Evolutionary conservation across 2,113 vertebrate genomes (phyloP).

Genomic region (Motacilla tschutschensis): DNA sequence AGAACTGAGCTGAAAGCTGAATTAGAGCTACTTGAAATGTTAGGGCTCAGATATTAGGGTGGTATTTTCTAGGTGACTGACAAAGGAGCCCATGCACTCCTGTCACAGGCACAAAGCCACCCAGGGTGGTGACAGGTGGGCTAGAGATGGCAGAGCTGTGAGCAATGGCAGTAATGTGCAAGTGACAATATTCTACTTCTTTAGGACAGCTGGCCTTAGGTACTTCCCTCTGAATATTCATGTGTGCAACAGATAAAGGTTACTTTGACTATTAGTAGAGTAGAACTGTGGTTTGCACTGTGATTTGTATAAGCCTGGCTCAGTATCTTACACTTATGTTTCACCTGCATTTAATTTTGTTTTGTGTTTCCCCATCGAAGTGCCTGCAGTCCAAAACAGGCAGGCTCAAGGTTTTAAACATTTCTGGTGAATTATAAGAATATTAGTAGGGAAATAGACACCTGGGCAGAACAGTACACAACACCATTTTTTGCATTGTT

Average conservation of each 20-base stretch:
- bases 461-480: not conserved
- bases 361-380: not conserved
- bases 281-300: not conserved
- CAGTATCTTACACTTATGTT: not conserved
- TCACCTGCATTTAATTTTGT: not conserved
- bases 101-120: not conserved
- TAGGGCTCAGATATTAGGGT: not conserved
- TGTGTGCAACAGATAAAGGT: not conserved
- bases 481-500: not conserved
- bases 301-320: not conserved
- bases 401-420: not conserved
- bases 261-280: not conserved
- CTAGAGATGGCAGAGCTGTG: not conserved
- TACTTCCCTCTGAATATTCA: not conserved
- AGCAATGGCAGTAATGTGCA: not conserved
- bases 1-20: constrained; percentile 8
- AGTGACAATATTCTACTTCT: not conserved
- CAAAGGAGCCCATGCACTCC: not conserved
- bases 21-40: constrained; percentile 10
- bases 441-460: not conserved
- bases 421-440: not conserved
- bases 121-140: not conserved
- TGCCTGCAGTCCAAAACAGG: not conserved
- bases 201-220: not conserved
- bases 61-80: not conserved